Evolutionary conservation across 2,113 vertebrate genomes (phyloP).

Genomic region (Thalassoma bifasciatum): DNA sequence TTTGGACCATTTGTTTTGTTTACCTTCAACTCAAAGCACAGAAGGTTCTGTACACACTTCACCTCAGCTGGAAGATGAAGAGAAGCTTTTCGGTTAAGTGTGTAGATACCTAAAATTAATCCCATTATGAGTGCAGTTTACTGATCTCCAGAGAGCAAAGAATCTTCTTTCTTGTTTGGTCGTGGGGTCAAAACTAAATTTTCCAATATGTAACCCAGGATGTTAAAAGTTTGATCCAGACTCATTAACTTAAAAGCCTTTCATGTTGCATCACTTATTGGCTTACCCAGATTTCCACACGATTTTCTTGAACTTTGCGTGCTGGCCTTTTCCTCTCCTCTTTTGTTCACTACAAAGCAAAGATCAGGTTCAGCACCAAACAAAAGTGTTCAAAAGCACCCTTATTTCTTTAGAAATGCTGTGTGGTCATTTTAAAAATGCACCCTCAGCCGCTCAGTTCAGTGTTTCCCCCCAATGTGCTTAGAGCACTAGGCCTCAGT

Average conservation of each 20-base stretch:
- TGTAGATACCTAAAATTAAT: not conserved
- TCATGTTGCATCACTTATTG: not conserved
- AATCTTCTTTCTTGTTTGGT: not conserved
- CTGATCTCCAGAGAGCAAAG: not conserved
- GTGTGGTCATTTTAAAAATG: constrained; percentile 74
- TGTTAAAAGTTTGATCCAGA: not conserved
- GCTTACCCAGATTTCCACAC: not conserved
- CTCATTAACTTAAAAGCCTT: not conserved
- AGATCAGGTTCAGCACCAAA: constrained; percentile 37
- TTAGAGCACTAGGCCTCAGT: constrained; percentile 40
- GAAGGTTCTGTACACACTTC: constrained; percentile 4
- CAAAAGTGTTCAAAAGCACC: constrained; percentile 53
- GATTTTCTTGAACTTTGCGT: constrained; percentile 16
- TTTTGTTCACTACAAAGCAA: constrained; percentile 48
- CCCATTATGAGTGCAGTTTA: not conserved
- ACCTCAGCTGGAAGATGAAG: constrained; percentile 7
- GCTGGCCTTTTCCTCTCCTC: constrained; percentile 20
- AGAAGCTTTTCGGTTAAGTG: not conserved
- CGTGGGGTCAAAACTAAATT: not conserved
- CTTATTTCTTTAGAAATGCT: constrained; percentile 70
- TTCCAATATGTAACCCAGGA: not conserved
- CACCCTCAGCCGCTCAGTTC: constrained; percentile 69
- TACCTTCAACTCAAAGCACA: constrained; percentile 8
- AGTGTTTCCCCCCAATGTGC: constrained; percentile 13
- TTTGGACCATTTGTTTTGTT: constrained; percentile 43